A percentile compares a stretch with the other conserved stretches of the same genome.
These are phyloP conservation scores for Micronisus gabar DNA, from an alignment of 2,113 vertebrate species.

Conservation along the genomic window DNA sequence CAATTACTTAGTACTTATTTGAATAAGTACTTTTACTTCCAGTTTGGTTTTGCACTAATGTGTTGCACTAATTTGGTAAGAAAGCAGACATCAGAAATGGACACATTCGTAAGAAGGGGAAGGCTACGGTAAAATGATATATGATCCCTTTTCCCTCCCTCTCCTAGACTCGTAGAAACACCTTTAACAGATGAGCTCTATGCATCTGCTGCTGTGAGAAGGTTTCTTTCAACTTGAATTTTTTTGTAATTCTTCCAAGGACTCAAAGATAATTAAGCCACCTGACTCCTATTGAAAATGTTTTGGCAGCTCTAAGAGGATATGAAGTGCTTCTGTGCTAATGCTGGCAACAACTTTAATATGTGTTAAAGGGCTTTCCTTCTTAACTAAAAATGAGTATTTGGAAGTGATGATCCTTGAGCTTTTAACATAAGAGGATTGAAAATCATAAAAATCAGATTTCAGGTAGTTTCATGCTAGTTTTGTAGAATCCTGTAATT, in stretches of 20 bases:
- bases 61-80: neutral
- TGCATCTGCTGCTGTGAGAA: slow-evolving; percentile 47
- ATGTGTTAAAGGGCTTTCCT: slow-evolving; percentile 57
- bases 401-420: slow-evolving; percentile 47
- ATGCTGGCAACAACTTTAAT: slow-evolving; percentile 51
- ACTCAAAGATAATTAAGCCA: slow-evolving; percentile 48
- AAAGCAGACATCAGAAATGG: neutral
- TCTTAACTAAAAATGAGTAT: slow-evolving; percentile 41
- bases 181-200: slow-evolving; percentile 41
- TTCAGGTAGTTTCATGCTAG: slow-evolving; percentile 24
- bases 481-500: slow-evolving; percentile 9
- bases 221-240: slow-evolving; percentile 48
- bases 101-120: neutral
- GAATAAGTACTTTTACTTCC: neutral
- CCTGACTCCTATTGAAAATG: slow-evolving; percentile 54
- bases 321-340: slow-evolving; percentile 54
- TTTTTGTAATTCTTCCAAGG: slow-evolving; percentile 48
- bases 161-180: neutral
- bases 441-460: slow-evolving; percentile 29
- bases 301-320: slow-evolving; percentile 60
- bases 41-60: neutral
- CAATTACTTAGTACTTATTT: neutral
- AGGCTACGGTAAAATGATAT: neutral
- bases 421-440: slow-evolving; percentile 36
- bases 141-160: neutral